These are phyloP conservation scores for Nebria ingens DNA, from an alignment of 1,140 invertebrate species.

Conservation along the genomic window DNA sequence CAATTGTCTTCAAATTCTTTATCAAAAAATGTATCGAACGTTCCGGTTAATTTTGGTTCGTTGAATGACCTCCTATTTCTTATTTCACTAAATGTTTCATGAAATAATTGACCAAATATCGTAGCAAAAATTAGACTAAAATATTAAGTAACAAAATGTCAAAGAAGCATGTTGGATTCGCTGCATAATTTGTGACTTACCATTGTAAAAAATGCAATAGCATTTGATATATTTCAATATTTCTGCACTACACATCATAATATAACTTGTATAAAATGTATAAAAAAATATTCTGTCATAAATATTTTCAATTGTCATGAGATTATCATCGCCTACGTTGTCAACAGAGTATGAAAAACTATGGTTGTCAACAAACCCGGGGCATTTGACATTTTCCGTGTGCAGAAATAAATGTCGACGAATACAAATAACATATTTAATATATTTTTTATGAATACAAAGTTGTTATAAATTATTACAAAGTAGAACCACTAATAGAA, in stretches of 20 bases:
- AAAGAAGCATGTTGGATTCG: no score
- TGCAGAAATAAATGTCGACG: no score
- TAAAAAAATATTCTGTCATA: neutral
- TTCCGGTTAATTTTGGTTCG: neutral
- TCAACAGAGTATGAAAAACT: no score
- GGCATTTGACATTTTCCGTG: no score
- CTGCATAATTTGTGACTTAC: conserved; percentile 3
- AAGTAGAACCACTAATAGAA: conserved; percentile 4
- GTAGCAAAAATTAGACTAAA: neutral
- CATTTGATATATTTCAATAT: neutral
- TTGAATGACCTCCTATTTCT: neutral
- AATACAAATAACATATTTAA: conserved; percentile 9
- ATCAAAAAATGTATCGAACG: neutral
- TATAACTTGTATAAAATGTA: neutral
- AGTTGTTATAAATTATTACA: conserved; percentile 9
- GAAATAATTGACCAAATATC: neutral
- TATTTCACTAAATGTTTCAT: neutral
- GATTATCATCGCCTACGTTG: no score
- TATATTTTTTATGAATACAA: conserved; percentile 9
- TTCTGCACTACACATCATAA: neutral
- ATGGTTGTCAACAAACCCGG: no score
- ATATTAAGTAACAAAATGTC: neutral
- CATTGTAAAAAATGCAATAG: neutral
- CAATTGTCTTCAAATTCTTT: neutral
- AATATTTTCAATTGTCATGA: neutral